A percentile compares a stretch with the other conserved stretches of the same genome.
Conservation (phyloP, 2,888 invertebrate species). For the Pterostichus niger region DNA sequence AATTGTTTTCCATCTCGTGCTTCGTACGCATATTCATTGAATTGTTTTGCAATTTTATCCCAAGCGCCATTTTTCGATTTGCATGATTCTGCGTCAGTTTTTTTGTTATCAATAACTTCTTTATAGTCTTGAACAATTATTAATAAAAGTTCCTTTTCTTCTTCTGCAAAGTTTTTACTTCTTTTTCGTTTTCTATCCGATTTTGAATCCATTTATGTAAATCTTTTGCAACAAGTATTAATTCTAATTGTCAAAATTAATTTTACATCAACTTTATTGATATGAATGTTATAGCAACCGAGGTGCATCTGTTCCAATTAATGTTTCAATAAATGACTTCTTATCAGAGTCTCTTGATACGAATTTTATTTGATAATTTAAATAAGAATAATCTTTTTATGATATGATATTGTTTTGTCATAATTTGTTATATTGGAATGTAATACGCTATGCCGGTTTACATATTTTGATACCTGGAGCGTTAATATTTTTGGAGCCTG, state of each 20-base stretch:
- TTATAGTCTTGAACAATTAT: slow-evolving; percentile 76
- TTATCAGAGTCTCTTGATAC: slow-evolving; percentile 21
- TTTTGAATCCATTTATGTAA: slow-evolving; percentile 37
- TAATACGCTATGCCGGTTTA: too few relatives aligned
- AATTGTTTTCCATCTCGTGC: slow-evolving; percentile 56
- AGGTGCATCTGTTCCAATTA: neutral
- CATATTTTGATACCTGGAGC: too few relatives aligned
- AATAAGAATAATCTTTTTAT: too few relatives aligned
- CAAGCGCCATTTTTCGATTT: slow-evolving; percentile 75
- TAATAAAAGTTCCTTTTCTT: slow-evolving; percentile 77
- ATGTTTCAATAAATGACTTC: slow-evolving; percentile 15
- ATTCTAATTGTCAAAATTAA: slow-evolving; percentile 45
- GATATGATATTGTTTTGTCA: too few relatives aligned
- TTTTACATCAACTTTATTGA: slow-evolving; percentile 39
- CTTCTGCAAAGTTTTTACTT: slow-evolving; percentile 72
- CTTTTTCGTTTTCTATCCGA: slow-evolving; percentile 41
- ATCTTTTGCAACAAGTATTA: slow-evolving; percentile 2
- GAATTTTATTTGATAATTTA: neutral
- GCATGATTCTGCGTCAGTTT: slow-evolving; percentile 77
- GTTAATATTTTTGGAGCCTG: too few relatives aligned
- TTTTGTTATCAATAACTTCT: slow-evolving; percentile 76
- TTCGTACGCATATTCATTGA: slow-evolving; percentile 52
- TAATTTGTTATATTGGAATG: too few relatives aligned
- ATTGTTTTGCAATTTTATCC: slow-evolving; percentile 59
- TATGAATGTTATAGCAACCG: slow-evolving; percentile 12